Percentiles rank a stretch among this genome's conserved stretches.
Conservation (phyloP, 1,140 invertebrate species). For the Cephus cinctus region DNA sequence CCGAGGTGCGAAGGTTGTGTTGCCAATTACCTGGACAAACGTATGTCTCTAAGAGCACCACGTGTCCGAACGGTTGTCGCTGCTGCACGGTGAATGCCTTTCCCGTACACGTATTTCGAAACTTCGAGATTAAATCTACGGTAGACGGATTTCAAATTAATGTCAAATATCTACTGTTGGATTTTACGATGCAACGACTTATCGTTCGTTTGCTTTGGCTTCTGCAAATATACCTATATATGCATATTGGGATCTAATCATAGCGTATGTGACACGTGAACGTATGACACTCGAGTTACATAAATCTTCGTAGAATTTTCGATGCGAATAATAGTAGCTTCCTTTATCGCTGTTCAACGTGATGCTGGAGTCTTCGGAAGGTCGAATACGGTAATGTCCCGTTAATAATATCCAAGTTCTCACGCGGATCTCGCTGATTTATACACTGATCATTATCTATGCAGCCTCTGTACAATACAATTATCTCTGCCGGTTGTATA, state of each 20-base stretch:
- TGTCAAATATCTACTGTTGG: no score
- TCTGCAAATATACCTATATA: not conserved
- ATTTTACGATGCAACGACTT: no score
- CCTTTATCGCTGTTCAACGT: no score
- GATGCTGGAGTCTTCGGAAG: constrained; percentile 23
- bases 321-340: no score
- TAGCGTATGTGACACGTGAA: no score
- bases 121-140: constrained; percentile 41
- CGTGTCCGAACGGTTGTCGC: not conserved
- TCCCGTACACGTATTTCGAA: constrained; percentile 36
- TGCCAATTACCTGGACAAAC: constrained; percentile 28
- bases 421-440: constrained; percentile 23
- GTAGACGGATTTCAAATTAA: constrained; percentile 41
- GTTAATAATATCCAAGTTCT: constrained; percentile 21
- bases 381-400: constrained; percentile 30
- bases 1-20: constrained; percentile 23
- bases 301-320: not conserved
- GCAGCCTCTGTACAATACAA: constrained; percentile 23
- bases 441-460: not conserved
- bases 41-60: no score
- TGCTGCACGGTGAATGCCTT: constrained; percentile 5
- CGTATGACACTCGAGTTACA: not conserved
- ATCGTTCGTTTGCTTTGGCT: not conserved
- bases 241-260: no score
- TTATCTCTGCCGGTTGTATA: constrained; percentile 30